Conservation (phyloP, 2,888 invertebrate species). For the Acleris cristana region DNA sequence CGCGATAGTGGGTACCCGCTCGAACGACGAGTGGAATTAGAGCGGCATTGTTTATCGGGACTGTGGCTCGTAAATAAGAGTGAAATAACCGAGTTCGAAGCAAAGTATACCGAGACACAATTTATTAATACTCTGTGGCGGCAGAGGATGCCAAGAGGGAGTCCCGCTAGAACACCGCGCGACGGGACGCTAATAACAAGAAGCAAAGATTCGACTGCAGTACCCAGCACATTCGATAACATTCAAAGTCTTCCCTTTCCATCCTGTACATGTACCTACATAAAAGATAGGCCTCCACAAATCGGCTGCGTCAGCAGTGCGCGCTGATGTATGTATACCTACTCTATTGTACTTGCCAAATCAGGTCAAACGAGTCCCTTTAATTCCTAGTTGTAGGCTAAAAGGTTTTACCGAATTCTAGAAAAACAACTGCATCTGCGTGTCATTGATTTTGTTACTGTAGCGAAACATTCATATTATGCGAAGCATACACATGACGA, state of each 20-base stretch:
- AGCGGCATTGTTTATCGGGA: conserved; percentile 62
- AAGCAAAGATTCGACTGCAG: neutral
- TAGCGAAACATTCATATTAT: neutral
- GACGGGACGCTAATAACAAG: conserved; percentile 27
- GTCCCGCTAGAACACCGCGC: conserved; percentile 42
- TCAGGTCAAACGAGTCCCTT: neutral
- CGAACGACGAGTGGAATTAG: conserved; percentile 54
- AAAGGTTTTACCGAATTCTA: neutral
- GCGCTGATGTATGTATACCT: neutral
- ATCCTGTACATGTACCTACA: neutral
- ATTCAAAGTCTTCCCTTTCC: neutral
- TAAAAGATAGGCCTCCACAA: neutral
- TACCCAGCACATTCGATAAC: conserved; percentile 1
- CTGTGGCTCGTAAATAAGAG: conserved; percentile 55
- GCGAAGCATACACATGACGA: conserved; percentile 8
- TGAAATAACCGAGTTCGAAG: conserved; percentile 62
- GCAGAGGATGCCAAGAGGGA: conserved; percentile 49
- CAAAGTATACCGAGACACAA: conserved; percentile 47
- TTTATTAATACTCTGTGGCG: conserved; percentile 48
- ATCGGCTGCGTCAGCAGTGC: neutral
- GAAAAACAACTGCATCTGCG: neutral
- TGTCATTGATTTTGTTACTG: conserved; percentile 8
- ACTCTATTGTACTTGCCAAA: neutral
- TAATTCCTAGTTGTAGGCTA: neutral
- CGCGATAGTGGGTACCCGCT: conserved; percentile 24